Evolutionary conservation across 2,797 vertebrate species (phyloP).

Genomic region (Silurus lanzhouensis): DNA sequence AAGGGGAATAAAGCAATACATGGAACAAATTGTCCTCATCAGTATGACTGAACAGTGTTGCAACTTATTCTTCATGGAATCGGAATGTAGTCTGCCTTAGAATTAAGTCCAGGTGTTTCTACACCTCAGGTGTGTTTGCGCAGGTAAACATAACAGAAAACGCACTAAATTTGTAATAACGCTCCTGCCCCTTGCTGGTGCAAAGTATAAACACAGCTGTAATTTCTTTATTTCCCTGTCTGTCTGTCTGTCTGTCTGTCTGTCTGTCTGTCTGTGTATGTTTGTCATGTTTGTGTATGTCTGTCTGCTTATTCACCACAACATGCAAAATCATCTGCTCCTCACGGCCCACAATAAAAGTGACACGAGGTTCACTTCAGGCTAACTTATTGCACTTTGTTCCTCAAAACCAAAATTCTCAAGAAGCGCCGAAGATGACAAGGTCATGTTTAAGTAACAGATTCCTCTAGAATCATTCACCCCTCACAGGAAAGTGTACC

Average conservation of each 20-base stretch:
- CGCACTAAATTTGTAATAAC: neutral
- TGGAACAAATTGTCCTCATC: neutral
- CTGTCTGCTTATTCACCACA: neutral
- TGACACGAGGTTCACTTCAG: no score
- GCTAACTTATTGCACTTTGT: neutral
- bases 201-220: no score
- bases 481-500: neutral
- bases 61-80: neutral
- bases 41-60: neutral
- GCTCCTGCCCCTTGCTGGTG: constrained; percentile 13
- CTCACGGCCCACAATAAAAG: neutral
- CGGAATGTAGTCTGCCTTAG: neutral
- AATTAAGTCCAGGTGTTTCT: neutral
- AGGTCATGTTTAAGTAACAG: neutral
- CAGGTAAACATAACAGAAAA: neutral
- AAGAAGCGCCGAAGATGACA: neutral
- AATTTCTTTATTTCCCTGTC: no score
- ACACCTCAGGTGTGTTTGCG: neutral
- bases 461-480: neutral
- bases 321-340: neutral
- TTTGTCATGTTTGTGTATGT: no score
- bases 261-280: no score
- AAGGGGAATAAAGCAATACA: neutral
- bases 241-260: no score
- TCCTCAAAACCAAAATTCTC: neutral